Evolutionary conservation across 2,797 vertebrate species (phyloP), one percentile per base, ranked within the genome.

Genomic region (Micrastur ruficollis): DNA sequence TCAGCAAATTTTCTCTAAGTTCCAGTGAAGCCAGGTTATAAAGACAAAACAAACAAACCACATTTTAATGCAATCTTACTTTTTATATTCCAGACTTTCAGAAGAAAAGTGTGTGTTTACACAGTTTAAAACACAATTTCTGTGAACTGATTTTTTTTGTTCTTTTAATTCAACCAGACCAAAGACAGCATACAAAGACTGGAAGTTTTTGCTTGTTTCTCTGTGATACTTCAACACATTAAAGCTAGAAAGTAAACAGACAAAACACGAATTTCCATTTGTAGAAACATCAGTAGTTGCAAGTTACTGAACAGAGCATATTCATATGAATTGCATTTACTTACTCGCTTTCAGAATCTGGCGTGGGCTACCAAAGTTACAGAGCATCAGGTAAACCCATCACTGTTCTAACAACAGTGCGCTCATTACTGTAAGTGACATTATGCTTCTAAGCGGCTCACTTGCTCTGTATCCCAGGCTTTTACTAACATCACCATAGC

Each of bases 1-100:
- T 99, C 98, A 99, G 98, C 95, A 99, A 93, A 97, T 99, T 99
- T 98, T 99, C 99, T 98, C 99, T 97, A 90, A 99, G 98, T 98
- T 99, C 99, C 98, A 99, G 98, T 91, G 99, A 99, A 92, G 98
- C 98, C 98, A 99, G 98, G 98, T 99, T 99, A 97, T 98, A 98
- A 95, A 99, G 98, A 98, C 82, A 31, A 95, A 85, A 52, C 25
- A 80, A 27, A 13, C 18, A 44, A 36, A 42, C 0, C 22, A 73
- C 8, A 55, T 44, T 75, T 95, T 87, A 80, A 81, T 74, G 31
- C 8, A 50, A 52, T 49, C 21, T 81, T 80, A 73, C 10, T 73
- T 93, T 47, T 70, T 26, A 49, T 46, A 68, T 61, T 87, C 32
- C 38, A 73, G 2, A 29, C 7, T 62, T 87, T 32, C 49, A 81